Conservation (phyloP, 2,113 vertebrate genomes). For the Lasiurus cinereus region DNA sequence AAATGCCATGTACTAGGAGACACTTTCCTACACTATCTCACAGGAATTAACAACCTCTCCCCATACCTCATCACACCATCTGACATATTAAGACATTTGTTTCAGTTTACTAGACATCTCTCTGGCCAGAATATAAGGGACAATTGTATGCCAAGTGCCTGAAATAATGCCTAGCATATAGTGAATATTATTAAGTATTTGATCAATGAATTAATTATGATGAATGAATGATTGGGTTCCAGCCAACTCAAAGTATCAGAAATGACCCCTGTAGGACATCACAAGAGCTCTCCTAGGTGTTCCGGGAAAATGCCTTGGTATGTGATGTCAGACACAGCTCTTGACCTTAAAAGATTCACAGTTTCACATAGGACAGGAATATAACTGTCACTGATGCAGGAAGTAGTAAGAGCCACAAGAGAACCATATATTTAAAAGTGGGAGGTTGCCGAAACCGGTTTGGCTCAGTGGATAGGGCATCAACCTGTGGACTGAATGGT, state of each 20-base stretch:
- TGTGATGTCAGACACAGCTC: not conserved
- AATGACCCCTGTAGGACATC: not conserved
- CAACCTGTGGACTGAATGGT: no score
- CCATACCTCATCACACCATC: not conserved
- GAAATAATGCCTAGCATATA: not conserved
- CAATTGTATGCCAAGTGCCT: not conserved
- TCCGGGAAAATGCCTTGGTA: not conserved
- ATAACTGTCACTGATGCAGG: not conserved
- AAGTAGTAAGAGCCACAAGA: not conserved
- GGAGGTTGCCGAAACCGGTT: no score
- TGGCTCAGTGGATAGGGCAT: no score
- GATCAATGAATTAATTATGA: not conserved
- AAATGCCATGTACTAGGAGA: not conserved
- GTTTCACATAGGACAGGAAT: not conserved
- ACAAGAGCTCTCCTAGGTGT: not conserved
- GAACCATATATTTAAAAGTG: not conserved
- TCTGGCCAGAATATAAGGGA: not conserved
- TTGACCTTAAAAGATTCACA: not conserved
- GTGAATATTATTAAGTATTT: not conserved
- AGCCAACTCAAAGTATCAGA: not conserved
- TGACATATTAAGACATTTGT: not conserved
- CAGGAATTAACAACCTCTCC: not conserved
- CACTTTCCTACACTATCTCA: not conserved
- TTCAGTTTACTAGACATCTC: not conserved
- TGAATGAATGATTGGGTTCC: not conserved